Evolutionary conservation across 35 echinoderm and acorn worm genomes (phyloP).

Genomic region (Apostichopus parvimensis): DNA sequence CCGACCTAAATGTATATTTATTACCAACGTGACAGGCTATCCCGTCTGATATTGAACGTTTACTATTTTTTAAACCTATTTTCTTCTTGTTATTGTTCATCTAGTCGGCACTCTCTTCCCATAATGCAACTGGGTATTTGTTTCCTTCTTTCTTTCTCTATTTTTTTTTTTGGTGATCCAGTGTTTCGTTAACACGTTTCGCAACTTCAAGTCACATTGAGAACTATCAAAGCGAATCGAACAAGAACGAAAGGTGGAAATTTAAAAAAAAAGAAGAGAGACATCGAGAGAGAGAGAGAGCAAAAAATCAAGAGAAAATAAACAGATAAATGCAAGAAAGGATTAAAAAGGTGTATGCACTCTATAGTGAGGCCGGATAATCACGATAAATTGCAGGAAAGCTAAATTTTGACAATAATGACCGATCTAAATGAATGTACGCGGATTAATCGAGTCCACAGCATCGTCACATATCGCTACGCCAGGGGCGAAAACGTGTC

Average conservation of each 20-base stretch:
- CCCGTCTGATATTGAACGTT: too few species aligned
- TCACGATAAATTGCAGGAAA: constrained; percentile 18
- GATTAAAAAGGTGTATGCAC: constrained; percentile 45
- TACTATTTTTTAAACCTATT: too few species aligned
- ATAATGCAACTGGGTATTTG: not conserved
- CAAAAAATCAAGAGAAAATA: constrained; percentile 21
- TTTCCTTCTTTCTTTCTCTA: not conserved
- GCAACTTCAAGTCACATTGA: not conserved
- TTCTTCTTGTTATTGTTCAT: too few species aligned
- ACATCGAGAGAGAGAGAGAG: not conserved
- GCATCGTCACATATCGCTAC: constrained; percentile 31
- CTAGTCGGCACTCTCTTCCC: not conserved
- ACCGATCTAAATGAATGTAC: constrained; percentile 48
- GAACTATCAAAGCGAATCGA: constrained; percentile 21
- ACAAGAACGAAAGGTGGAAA: constrained; percentile 7
- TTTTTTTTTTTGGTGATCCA: not conserved
- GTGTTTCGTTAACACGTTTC: not conserved
- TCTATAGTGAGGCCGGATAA: constrained; percentile 33
- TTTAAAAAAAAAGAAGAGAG: not conserved
- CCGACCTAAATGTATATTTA: too few species aligned
- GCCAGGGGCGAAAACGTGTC: constrained; percentile 54
- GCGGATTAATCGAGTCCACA: constrained; percentile 39
- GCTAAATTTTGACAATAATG: constrained; percentile 58
- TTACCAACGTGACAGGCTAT: too few species aligned
- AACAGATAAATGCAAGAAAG: constrained; percentile 32